These are phyloP conservation scores for Anodontia alba DNA, from an alignment of 2,888 invertebrate genomes.

Conservation along the genomic window DNA sequence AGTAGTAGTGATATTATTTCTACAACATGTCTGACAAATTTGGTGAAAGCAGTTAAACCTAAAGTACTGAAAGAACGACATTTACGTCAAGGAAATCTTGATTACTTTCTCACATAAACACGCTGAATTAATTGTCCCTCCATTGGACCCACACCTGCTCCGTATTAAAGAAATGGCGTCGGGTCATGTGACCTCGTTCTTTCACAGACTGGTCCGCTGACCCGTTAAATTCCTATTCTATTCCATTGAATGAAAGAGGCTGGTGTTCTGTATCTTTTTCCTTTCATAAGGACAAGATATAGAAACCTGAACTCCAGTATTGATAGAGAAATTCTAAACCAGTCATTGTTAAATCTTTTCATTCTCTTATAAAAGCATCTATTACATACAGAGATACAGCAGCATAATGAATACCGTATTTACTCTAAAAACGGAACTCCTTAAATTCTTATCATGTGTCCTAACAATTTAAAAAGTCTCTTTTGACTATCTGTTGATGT, in stretches of 20 bases:
- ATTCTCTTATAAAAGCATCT: neutral
- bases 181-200: conserved; percentile 6
- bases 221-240: conserved; percentile 4
- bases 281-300: conserved; percentile 47
- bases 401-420: neutral
- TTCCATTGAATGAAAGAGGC: neutral
- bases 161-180: neutral
- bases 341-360: conserved; percentile 39
- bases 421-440: neutral
- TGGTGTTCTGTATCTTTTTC: neutral
- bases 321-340: conserved; percentile 49
- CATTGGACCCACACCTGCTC: neutral
- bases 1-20: too few species aligned
- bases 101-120: too few species aligned
- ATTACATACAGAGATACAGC: conserved; percentile 1
- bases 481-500: too few species aligned
- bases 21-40: too few species aligned
- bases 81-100: too few species aligned
- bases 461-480: too few species aligned
- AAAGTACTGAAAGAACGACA: too few species aligned
- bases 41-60: too few species aligned
- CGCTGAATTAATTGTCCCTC: too few species aligned
- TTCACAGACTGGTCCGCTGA: conserved; percentile 13
- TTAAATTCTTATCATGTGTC: too few species aligned
- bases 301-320: conserved; percentile 41